These are phyloP conservation scores for Vanacampus margaritifer DNA, from an alignment of 2,113 vertebrate species.

Conservation along the genomic window DNA sequence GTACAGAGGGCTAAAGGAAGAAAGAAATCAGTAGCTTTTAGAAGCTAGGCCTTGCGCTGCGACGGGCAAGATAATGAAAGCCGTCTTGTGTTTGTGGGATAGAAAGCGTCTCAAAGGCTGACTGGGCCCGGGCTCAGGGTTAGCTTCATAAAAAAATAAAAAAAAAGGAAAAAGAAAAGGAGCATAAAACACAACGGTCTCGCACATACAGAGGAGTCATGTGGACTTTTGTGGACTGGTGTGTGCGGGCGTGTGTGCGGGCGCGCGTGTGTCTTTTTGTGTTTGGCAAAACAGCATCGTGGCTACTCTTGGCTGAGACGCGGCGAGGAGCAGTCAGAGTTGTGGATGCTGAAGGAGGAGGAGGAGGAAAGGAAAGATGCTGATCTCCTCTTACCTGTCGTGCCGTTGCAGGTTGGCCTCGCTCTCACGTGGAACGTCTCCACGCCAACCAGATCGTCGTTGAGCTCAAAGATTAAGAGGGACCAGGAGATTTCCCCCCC, in stretches of 20 bases:
- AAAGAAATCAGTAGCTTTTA: conserved; percentile 99
- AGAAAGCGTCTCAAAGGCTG: conserved; percentile 99
- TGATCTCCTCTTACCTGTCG: conserved; percentile 51
- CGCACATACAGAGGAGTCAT: conserved; percentile 10
- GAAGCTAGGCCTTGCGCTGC: conserved; percentile 97
- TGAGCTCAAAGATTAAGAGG: conserved; percentile 41
- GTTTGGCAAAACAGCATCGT: conserved; percentile 69
- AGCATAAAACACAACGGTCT: conserved; percentile 54
- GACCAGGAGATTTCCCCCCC: conserved; percentile 16
- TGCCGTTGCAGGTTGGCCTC: conserved; percentile 44
- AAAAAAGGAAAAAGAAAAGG: conserved; percentile 45
- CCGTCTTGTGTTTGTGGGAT: conserved; percentile 97
- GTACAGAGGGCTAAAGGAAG: conserved; percentile 98
- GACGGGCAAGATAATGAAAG: conserved; percentile 99
- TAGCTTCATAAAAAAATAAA: conserved; percentile 64
- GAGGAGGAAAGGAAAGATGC: conserved; percentile 23
- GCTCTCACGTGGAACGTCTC: conserved; percentile 18
- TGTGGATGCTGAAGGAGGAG: conserved; percentile 49
- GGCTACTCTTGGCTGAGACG: conserved; percentile 59
- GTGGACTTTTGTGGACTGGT: conserved; percentile 15
- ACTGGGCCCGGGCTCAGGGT: conserved; percentile 91
- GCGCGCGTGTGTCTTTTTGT: conserved; percentile 70
- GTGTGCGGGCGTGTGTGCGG: conserved; percentile 62
- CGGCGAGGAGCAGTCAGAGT: conserved; percentile 52
- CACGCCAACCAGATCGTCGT: conserved; percentile 9